phyloP scores from a whole-genome alignment of 2,797 vertebrate species.

The Xiphorhynchus erythropygius region DNA sequence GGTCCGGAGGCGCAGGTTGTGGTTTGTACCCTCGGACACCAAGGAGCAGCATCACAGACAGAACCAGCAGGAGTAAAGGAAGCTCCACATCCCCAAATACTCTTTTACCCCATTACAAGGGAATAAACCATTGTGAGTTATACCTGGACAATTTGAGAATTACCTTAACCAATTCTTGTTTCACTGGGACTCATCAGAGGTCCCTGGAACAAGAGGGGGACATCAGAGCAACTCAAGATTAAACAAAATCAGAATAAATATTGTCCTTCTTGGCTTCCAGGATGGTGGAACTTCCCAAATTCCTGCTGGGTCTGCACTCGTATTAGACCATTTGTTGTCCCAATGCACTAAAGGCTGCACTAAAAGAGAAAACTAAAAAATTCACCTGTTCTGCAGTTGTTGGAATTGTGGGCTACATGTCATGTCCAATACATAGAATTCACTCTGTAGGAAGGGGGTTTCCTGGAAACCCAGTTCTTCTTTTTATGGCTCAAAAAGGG shows the following conservation, averaged over 20 bases:
- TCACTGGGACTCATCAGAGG: not conserved
- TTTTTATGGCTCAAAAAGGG: not conserved
- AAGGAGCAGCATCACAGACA: accelerated
- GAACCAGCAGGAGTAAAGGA: not conserved
- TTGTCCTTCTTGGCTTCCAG: not conserved
- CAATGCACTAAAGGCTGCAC: not conserved
- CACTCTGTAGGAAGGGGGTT: not conserved
- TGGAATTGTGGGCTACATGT: not conserved
- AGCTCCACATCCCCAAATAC: not conserved
- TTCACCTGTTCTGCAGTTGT: not conserved
- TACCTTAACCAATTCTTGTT: no score
- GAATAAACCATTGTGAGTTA: not conserved
- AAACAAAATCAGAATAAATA: not conserved
- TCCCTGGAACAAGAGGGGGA: no score
- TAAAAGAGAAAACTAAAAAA: not conserved
- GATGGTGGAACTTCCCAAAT: not conserved
- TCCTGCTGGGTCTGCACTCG: not conserved
- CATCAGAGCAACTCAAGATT: not conserved
- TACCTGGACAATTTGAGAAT: not conserved
- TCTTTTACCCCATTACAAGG: no score
- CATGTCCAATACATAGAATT: accelerated
- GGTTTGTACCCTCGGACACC: no score
- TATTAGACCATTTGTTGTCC: not conserved
- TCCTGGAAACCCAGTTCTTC: not conserved
- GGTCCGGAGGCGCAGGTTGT: accelerated